Percentiles rank a stretch among this genome's conserved stretches.
These are phyloP conservation scores for Xerus inauris DNA, from an alignment of 2,113 vertebrate genomes.

Conservation along the genomic window DNA sequence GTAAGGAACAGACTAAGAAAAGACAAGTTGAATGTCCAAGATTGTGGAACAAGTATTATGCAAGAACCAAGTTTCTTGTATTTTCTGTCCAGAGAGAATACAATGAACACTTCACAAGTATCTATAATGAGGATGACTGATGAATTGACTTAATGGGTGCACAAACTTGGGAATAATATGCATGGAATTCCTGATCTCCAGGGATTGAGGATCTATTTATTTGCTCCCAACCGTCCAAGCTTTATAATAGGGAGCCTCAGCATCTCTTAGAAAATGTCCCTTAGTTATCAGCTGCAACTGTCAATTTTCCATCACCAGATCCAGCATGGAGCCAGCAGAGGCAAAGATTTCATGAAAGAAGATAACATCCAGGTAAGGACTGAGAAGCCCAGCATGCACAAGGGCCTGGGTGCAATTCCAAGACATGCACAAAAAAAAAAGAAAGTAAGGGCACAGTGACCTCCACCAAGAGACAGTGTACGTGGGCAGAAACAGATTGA, in stretches of 20 bases:
- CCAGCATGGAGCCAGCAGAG: too few species aligned
- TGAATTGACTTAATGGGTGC: neutral
- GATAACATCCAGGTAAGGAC: too few species aligned
- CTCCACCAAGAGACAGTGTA: too few species aligned
- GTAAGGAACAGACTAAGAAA: neutral
- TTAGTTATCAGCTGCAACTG: too few species aligned
- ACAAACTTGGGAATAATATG: neutral
- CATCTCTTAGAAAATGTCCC: neutral
- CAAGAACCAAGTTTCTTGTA: neutral
- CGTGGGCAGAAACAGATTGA: too few species aligned
- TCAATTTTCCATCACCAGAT: neutral
- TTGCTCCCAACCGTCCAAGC: neutral
- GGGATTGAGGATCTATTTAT: neutral
- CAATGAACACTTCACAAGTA: neutral
- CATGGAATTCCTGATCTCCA: neutral
- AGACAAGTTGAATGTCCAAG: neutral
- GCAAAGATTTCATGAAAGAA: too few species aligned
- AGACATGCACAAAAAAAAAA: too few species aligned
- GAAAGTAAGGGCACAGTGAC: too few species aligned
- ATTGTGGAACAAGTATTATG: neutral
- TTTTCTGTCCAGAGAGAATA: neutral
- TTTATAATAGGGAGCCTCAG: neutral
- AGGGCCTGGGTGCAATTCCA: too few species aligned
- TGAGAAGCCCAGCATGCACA: too few species aligned
- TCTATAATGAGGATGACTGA: neutral